A percentile compares a stretch with the other conserved stretches of the same genome.
Evolutionary conservation across 2,113 vertebrate genomes (phyloP).

Genomic region (Cervus canadensis): DNA sequence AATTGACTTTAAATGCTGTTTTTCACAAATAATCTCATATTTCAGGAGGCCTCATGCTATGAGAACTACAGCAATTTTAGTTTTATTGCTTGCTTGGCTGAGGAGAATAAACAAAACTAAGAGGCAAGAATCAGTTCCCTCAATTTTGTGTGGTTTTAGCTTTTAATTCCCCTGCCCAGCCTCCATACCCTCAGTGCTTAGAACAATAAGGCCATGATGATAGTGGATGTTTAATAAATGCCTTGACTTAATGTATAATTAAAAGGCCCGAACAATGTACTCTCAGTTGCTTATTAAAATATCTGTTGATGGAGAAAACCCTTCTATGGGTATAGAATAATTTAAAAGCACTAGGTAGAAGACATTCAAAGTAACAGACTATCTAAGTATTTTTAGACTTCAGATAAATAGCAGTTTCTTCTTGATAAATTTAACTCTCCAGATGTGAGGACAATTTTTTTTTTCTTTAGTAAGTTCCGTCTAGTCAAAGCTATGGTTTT

Average conservation of each 20-base stretch:
- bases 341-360: neutral
- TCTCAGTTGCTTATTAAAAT: neutral
- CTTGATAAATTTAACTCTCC: neutral
- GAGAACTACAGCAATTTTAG: neutral
- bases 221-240: neutral
- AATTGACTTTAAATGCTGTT: neutral
- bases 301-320: neutral
- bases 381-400: neutral
- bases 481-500: neutral
- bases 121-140: neutral
- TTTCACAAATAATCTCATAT: neutral
- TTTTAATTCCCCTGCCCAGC: neutral
- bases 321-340: neutral
- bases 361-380: neutral
- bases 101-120: neutral
- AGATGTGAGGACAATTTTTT: neutral
- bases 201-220: neutral
- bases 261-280: neutral
- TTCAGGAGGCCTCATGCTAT: neutral
- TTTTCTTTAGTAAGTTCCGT: neutral
- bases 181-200: neutral
- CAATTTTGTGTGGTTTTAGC: neutral
- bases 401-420: neutral
- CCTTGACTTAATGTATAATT: slow-evolving; percentile 6
- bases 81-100: neutral